Conservation (phyloP, 2,888 invertebrate genomes). For the Trypoxylon attenuatum region DNA sequence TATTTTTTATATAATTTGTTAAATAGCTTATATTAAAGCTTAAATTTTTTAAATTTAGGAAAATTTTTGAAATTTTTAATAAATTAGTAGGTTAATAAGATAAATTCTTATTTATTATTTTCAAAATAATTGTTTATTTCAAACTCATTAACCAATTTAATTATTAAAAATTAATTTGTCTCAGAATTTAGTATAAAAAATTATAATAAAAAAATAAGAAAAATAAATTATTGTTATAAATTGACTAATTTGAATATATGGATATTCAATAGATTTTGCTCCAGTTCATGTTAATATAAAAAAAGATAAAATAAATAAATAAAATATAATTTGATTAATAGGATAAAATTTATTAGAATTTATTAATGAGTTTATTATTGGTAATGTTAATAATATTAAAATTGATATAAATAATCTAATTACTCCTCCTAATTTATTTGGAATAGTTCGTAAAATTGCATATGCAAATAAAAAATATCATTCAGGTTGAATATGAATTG, state of each 20-base stretch:
- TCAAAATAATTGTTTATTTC: slow-evolving; percentile 75
- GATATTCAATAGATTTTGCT: slow-evolving; percentile 81
- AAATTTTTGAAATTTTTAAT: slow-evolving; percentile 10
- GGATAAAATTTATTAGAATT: slow-evolving; percentile 74
- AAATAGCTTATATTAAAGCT: neutral
- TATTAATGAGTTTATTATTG: slow-evolving; percentile 75
- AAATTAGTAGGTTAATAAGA: slow-evolving; percentile 2
- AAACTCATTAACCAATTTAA: slow-evolving; percentile 74
- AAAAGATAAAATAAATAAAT: slow-evolving; percentile 77
- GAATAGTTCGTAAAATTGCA: slow-evolving; percentile 86
- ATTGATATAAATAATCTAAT: slow-evolving; percentile 76
- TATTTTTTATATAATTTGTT: neutral
- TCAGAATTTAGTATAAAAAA: slow-evolving; percentile 74
- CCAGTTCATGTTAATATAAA: slow-evolving; percentile 84
- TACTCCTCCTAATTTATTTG: slow-evolving; percentile 87
- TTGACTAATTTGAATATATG: slow-evolving; percentile 80
- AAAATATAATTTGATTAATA: slow-evolving; percentile 79
- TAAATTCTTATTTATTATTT: slow-evolving; percentile 58
- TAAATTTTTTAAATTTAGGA: neutral
- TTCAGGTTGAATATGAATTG: slow-evolving; percentile 87
- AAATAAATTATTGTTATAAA: slow-evolving; percentile 77
- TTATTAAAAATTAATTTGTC: slow-evolving; percentile 56
- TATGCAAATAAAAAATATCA: slow-evolving; percentile 91
- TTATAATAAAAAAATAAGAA: neutral
- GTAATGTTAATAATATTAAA: slow-evolving; percentile 75